phyloP scores from a whole-genome alignment of 2,888 invertebrate genomes.

The Linnaemya tessellans region DNA sequence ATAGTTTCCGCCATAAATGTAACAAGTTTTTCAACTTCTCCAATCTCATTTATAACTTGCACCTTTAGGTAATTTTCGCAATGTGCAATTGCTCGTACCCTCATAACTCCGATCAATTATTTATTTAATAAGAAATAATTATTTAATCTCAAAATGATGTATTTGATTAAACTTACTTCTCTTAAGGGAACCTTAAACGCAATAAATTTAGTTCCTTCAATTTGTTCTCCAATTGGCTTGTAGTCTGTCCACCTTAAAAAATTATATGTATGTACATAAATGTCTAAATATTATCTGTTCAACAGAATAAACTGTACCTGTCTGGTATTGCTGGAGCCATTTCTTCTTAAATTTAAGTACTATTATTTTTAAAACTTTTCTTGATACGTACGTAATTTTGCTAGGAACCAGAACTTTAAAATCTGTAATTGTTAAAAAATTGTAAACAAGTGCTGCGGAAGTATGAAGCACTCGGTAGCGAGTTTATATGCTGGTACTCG shows the following conservation, averaged over 20 bases:
- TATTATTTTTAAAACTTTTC: slow-evolving; percentile 10
- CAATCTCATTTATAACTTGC: too few relatives aligned
- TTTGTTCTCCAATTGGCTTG: slow-evolving; percentile 83
- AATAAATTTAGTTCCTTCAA: slow-evolving; percentile 85
- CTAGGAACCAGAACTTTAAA: too few relatives aligned
- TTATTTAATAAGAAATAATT: too few relatives aligned
- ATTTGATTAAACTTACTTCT: slow-evolving; percentile 79
- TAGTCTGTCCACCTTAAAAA: slow-evolving; percentile 82
- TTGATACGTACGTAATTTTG: too few relatives aligned
- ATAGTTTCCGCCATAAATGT: too few relatives aligned
- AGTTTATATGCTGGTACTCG: not conserved
- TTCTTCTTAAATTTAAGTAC: not conserved
- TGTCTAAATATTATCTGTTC: not conserved
- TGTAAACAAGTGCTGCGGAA: not conserved
- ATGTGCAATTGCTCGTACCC: too few relatives aligned
- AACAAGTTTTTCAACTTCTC: too few relatives aligned
- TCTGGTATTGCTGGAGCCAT: slow-evolving; percentile 55
- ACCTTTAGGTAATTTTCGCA: too few relatives aligned
- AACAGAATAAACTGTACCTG: slow-evolving; percentile 32
- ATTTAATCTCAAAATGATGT: too few relatives aligned
- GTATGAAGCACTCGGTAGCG: not conserved
- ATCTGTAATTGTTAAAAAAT: not conserved
- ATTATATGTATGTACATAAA: not conserved
- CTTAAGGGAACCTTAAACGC: slow-evolving; percentile 86
- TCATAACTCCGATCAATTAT: too few relatives aligned